These are phyloP conservation scores for Balearica regulorum DNA, from an alignment of 2,797 vertebrate genomes.

Conservation along the genomic window DNA sequence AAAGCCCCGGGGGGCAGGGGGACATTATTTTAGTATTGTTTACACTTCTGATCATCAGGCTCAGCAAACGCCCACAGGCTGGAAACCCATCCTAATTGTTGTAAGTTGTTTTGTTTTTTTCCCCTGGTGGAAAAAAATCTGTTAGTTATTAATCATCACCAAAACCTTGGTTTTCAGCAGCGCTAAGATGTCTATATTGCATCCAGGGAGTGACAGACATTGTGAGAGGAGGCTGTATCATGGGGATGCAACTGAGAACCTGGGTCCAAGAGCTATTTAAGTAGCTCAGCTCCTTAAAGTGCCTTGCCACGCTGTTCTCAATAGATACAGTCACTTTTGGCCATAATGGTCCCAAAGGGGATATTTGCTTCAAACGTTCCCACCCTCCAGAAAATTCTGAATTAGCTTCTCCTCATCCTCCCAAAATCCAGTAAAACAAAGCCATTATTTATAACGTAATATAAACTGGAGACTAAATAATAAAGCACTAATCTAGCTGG, in stretches of 20 bases:
- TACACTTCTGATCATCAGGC: slow-evolving; percentile 67
- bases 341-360: not conserved
- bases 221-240: not conserved
- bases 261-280: not conserved
- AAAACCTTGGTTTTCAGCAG: slow-evolving; percentile 62
- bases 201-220: not conserved
- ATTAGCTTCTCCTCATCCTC: not conserved
- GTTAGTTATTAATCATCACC: slow-evolving; percentile 72
- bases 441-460: not conserved
- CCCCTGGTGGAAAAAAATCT: slow-evolving; percentile 70
- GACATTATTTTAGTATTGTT: slow-evolving; percentile 75
- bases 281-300: not conserved
- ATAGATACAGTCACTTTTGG: not conserved
- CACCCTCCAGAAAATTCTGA: not conserved
- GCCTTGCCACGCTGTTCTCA: not conserved
- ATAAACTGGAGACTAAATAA: not conserved
- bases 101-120: slow-evolving; percentile 56
- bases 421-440: slow-evolving; percentile 2
- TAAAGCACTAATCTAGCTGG: not conserved
- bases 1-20: slow-evolving; percentile 4
- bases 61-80: slow-evolving; percentile 74
- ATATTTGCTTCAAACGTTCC: not conserved
- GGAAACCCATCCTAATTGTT: slow-evolving; percentile 65
- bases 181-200: not conserved
- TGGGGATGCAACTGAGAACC: not conserved